These are phyloP conservation scores for Orchestes rusci DNA, from an alignment of 2,888 invertebrate genomes.

Conservation along the genomic window DNA sequence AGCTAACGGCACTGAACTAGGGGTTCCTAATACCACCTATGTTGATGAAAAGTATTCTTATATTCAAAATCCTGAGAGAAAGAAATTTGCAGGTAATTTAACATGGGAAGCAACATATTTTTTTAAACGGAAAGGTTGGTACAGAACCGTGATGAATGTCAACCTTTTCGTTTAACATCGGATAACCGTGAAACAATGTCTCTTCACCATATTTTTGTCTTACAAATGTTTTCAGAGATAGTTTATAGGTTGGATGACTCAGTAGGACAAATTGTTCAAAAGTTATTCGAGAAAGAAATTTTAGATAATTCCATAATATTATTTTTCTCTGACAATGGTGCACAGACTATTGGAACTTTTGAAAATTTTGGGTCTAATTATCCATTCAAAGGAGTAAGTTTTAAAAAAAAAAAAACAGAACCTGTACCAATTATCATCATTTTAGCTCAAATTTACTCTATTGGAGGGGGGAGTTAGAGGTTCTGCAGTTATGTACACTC, in stretches of 20 bases:
- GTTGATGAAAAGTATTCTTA: slow-evolving; percentile 58
- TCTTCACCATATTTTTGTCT: background rate
- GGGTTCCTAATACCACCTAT: slow-evolving; percentile 55
- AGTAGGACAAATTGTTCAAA: slow-evolving; percentile 66
- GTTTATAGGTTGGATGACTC: slow-evolving; percentile 78
- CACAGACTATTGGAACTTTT: slow-evolving; percentile 62
- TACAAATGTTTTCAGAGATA: slow-evolving; percentile 77
- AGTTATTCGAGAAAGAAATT: slow-evolving; percentile 59
- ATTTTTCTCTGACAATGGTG: slow-evolving; percentile 86
- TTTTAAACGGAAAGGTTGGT: too few relatives aligned
- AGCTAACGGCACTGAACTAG: slow-evolving; percentile 55
- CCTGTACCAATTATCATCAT: slow-evolving; percentile 5
- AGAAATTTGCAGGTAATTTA: slow-evolving; percentile 60
- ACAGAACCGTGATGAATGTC: too few relatives aligned
- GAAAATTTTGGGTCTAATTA: slow-evolving; percentile 71
- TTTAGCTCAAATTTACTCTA: slow-evolving; percentile 63
- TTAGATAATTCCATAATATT: slow-evolving; percentile 75
- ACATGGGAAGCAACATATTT: too few relatives aligned
- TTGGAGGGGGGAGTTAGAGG: slow-evolving; percentile 83
- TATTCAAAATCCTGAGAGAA: slow-evolving; percentile 56
- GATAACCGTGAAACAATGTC: too few relatives aligned
- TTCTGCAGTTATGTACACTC: slow-evolving; percentile 69
- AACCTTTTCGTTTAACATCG: too few relatives aligned
- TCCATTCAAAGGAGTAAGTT: slow-evolving; percentile 65
- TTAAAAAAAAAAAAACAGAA: background rate